Evolutionary conservation across 2,888 invertebrate species (phyloP).

Genomic region (Scaptodrosophila latifasciaeformis): DNA sequence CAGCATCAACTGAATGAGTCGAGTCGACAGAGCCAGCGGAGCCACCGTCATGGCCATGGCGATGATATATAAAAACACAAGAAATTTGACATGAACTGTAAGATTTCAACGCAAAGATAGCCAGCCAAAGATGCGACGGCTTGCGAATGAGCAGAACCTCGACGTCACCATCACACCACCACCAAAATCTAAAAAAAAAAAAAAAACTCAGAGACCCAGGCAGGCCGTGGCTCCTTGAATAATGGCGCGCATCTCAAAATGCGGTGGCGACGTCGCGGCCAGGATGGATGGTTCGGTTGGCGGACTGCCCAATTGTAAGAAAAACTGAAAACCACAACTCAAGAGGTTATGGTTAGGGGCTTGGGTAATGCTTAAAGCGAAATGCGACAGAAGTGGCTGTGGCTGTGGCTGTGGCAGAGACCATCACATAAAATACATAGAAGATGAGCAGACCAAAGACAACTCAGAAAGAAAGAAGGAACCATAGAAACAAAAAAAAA

Average conservation of each 20-base stretch:
- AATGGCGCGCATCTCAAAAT: conserved; percentile 56
- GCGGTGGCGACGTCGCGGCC: conserved; percentile 31
- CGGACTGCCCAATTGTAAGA: conserved; percentile 60
- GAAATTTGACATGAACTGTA: conserved; percentile 68
- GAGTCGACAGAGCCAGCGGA: conserved; percentile 12
- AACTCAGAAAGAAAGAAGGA: no score
- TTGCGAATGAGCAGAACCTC: conserved; percentile 43
- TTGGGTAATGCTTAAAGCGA: no score
- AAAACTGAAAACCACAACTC: no score
- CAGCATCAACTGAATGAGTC: no score
- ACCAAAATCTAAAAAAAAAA: conserved; percentile 2
- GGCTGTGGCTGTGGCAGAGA: no score
- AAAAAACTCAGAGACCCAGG: background rate
- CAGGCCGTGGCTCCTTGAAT: conserved; percentile 53
- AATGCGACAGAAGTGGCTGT: no score
- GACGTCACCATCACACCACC: no score
- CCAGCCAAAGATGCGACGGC: conserved; percentile 63
- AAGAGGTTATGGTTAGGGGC: conserved; percentile 38
- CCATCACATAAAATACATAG: conserved; percentile 51
- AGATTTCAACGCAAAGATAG: conserved; percentile 66
- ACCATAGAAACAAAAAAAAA: no score
- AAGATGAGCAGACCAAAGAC: conserved; percentile 20
- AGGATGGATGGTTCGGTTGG: conserved; percentile 18
- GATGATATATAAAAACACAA: conserved; percentile 69
- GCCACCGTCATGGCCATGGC: conserved; percentile 43